Evolutionary conservation across 2,113 vertebrate species (phyloP), one percentile per base, ranked within the genome.

Genomic region (Megaleporinus macrocephalus): DNA sequence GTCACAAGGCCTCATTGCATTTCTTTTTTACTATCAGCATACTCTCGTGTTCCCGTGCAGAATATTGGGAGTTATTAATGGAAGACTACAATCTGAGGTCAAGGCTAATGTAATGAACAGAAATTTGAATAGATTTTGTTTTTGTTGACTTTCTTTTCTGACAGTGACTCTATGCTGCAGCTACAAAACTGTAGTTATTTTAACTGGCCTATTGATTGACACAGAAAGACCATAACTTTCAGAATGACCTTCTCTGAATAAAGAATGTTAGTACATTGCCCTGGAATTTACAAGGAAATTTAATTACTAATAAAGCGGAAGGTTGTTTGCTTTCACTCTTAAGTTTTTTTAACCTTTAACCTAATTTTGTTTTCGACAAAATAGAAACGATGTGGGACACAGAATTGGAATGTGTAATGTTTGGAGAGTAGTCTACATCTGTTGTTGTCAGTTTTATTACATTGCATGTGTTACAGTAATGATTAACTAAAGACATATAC

Each of bases 31-130:
- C 83, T 72, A 65, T 76, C 75, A 61, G 36, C 61, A 78, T 55
- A 24, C 14, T 1, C n/a, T 29, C 33, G 47, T 55, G 30, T 74
- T 84, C 61, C 66, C 61, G 70, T 68, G 59, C 49, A 30, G 69
- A 71, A 68, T 76, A 62, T 75, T 78, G 24, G 55, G 65, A 59
- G 81, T 68, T 77, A 85, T 88, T 87, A 84, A 85, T 84, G 78
- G 78, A 73, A 70, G 75, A 57, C 57, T 70, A 15, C 80, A 77
- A 86, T 74, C 76, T 41, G 18, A 73, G 22, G 41, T 12, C 80
- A 81, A 47, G 16, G 53, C 26, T 62, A 53, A 83, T 41, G 33
- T 57, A 41, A 81, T 76, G 30, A 59, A 11, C 5, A 68, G 44
- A 68, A 81, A 68, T 68, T 20, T 26, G 29, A 33, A 30, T 4